Evolutionary conservation across 1,140 invertebrate genomes (phyloP).

Genomic region (Agrypnia vestita): DNA sequence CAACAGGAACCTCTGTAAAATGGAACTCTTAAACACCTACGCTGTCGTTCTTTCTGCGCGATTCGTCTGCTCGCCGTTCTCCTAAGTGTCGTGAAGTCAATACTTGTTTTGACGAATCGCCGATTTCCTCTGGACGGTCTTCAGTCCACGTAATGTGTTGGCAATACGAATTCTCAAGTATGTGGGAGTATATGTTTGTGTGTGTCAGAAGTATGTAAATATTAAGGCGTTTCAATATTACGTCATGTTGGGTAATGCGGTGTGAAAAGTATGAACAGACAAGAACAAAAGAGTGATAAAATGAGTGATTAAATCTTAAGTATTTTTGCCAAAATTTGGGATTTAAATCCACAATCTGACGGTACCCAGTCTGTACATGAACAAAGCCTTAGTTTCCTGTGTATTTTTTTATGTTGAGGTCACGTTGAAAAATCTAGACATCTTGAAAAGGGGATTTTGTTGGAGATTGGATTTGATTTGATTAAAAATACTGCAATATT

Average conservation of each 20-base stretch:
- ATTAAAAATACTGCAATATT: too few relatives aligned
- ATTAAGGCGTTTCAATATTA: constrained; percentile 33
- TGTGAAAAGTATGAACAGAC: constrained; percentile 2
- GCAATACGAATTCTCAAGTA: constrained; percentile 5
- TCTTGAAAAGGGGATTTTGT: too few relatives aligned
- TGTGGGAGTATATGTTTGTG: background rate
- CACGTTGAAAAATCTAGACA: too few relatives aligned
- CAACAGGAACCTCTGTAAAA: background rate
- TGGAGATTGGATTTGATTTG: too few relatives aligned
- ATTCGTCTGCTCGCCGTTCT: background rate
- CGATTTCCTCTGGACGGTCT: background rate
- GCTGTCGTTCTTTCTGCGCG: background rate
- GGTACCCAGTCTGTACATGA: too few relatives aligned
- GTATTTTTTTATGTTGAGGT: too few relatives aligned
- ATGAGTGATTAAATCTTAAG: background rate
- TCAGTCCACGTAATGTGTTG: constrained; percentile 15
- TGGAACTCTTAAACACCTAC: background rate
- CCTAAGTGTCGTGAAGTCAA: background rate
- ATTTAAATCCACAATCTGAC: too few relatives aligned
- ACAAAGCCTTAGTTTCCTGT: too few relatives aligned
- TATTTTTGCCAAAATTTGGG: too few relatives aligned
- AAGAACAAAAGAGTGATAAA: background rate
- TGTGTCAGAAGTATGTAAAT: too few relatives aligned
- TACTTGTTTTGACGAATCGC: background rate
- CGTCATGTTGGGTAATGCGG: constrained; percentile 29